These are phyloP conservation scores for Eupithecia vulgata DNA, from an alignment of 2,888 invertebrate genomes.

Conservation along the genomic window DNA sequence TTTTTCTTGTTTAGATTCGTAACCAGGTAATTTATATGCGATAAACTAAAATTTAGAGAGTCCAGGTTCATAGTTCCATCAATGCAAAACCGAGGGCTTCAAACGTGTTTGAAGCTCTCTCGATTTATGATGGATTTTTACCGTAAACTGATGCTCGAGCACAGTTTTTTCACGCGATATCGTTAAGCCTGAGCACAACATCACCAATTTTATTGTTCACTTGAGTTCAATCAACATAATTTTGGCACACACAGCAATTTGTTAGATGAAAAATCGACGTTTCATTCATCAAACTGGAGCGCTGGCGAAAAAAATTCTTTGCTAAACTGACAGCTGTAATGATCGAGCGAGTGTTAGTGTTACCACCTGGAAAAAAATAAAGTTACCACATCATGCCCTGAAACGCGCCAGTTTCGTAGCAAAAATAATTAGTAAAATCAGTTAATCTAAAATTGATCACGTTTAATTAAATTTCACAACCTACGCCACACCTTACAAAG, in stretches of 20 bases:
- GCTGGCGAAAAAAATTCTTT: background rate
- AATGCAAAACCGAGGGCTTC: slow-evolving; percentile 97
- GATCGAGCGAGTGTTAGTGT: background rate
- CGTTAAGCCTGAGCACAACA: slow-evolving; percentile 70
- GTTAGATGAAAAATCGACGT: slow-evolving; percentile 31
- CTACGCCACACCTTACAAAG: no score
- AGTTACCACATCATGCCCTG: background rate
- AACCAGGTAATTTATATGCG: slow-evolving; percentile 99
- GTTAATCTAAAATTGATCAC: no score
- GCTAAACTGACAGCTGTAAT: slow-evolving; percentile 2
- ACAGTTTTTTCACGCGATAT: slow-evolving; percentile 70
- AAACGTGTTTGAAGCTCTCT: slow-evolving; percentile 97
- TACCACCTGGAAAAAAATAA: background rate
- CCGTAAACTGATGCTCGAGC: slow-evolving; percentile 70
- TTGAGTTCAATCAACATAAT: slow-evolving; percentile 59
- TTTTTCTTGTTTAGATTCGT: slow-evolving; percentile 98
- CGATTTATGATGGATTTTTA: slow-evolving; percentile 89
- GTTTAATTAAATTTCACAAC: no score
- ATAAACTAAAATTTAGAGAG: slow-evolving; percentile 99
- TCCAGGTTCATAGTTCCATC: slow-evolving; percentile 99
- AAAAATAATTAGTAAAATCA: no score
- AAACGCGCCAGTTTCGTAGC: no score
- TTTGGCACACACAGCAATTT: slow-evolving; percentile 43
- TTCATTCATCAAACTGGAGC: slow-evolving; percentile 7
- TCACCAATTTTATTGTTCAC: slow-evolving; percentile 80